Base-by-base conservation (phyloP, 2,888 invertebrate genomes). In the Troides aeacus region DNA sequence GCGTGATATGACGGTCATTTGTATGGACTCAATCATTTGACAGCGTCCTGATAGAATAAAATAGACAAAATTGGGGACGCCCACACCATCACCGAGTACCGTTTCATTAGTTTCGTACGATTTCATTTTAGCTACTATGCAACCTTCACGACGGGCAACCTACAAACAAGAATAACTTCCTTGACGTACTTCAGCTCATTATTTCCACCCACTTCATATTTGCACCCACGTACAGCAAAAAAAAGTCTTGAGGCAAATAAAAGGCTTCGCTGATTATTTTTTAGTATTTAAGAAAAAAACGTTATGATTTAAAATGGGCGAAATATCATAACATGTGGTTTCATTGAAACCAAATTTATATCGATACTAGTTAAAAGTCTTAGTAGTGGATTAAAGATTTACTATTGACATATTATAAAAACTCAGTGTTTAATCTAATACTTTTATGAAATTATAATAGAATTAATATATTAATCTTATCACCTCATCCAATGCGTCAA, bases 101-200 rank as follows among this genome's bases (percentile, higher is more conserved):
- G 93, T 94, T 75, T 95, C 94, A 74, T 94, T 93, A 0, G 86
- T 74, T 24, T 85, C 84, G 77, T 89, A 95, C 1, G 91, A 83
- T 78, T 93, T 94, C 79, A 94, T 93, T 84, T 94, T 94, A 6
- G 95, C 94, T 39, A 95, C 87, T 74, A 95, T 94, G 76, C 95
- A 95, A 77, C 95, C 95, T 82, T 95, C 95, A 62, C 94, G 91
- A 66, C 93, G 92, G 0, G 94, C 90, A 1, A 93, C 90, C 93
- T 93, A 76, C 53, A 30, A 68, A 74, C 66, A 56, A 72, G 73
- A 71, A 69, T 62, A 59, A 65, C n/a, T 64, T n/a, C 62, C 23
- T 67, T 5, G 17, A 63, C 21, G 24, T 56, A 42, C n/a, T 46
- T 5, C n/a, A 17, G 18, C 62, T 24, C 24, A 24, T 62, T 21